Base-by-base conservation (phyloP, 2,113 vertebrate species). In the Boulengeromyrus knoepffleri region DNA sequence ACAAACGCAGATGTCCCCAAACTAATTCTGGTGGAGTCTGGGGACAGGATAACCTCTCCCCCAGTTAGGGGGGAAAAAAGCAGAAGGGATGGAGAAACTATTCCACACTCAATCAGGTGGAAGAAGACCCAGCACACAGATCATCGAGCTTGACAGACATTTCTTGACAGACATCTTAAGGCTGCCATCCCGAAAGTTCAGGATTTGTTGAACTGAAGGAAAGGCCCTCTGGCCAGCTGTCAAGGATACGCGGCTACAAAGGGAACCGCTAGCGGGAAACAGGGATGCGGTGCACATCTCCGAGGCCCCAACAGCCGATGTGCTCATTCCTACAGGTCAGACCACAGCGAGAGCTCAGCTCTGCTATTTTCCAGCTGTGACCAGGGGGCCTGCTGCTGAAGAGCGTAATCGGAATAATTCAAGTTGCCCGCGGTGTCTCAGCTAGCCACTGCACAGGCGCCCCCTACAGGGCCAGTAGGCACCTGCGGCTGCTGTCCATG, bases 101-200 rank as follows among this genome's bases (percentile, higher is more conserved):
- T 85, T 39, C 47, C 50, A 87, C 49, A 53, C 15, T 47, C 46
- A 53, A 53, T 17, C 50, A 56, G 84, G 47, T 31, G 24, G n/a
- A 50, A 49, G 49, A 87, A 24, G 12, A 53, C 50, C 31, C 27
- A 53, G 15, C 49, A 56, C n/a, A 52, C 85, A 53, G 85, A 50
- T 53, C 47, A 53, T 87, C 27, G 31, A 87, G 85, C 31, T 50
- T 87, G 85, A 87, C 49, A 87, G 50, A 53, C 50, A 87, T 52
- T 39, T 39, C 85, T 50, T n/a, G n/a, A n/a, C n/a, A n/a, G n/a
- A n/a, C n/a, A n/a, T n/a, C n/a, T n/a, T n/a, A n/a, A n/a, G 85
- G n/a, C 85, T 27, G n/a, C 49, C 85, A 1, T 53, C 13, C 12
- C 85, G 8, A 56, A 87, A 87, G 50, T 53, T 87, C 50, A 56